Evolutionary conservation across 2,888 invertebrate genomes (phyloP).

Genomic region (Spisula subtruncata): DNA sequence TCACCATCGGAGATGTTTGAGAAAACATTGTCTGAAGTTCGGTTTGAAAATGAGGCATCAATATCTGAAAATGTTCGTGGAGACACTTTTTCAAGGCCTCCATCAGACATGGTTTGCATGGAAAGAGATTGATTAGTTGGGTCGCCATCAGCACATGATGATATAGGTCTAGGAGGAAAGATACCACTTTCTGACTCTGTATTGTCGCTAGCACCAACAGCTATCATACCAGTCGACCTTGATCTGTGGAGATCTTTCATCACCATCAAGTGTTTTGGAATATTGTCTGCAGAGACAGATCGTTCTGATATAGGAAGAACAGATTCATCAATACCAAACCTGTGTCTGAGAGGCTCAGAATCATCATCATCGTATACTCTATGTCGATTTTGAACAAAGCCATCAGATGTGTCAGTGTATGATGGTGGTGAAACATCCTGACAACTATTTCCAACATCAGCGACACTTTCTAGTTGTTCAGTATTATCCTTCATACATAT

Average conservation of each 20-base stretch:
- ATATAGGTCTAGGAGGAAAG: constrained; percentile 75
- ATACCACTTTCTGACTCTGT: constrained; percentile 77
- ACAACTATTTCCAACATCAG: constrained; percentile 38
- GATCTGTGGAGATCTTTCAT: constrained; percentile 73
- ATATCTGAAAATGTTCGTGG: constrained; percentile 62
- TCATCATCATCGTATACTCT: constrained; percentile 64
- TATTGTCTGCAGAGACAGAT: constrained; percentile 80
- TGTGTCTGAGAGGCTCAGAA: constrained; percentile 72
- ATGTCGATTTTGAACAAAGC: constrained; percentile 46
- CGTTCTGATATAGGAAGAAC: constrained; percentile 76
- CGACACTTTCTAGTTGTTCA: constrained; percentile 12
- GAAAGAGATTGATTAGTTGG: constrained; percentile 62
- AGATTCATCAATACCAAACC: constrained; percentile 77
- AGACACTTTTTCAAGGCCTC: constrained; percentile 58
- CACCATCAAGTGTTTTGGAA: constrained; percentile 71
- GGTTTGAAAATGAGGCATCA: constrained; percentile 60
- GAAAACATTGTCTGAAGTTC: constrained; percentile 55
- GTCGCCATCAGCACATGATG: constrained; percentile 59
- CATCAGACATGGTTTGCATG: constrained; percentile 67
- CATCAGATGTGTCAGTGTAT: constrained; percentile 57
- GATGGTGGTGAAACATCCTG: constrained; percentile 45
- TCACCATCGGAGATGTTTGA: constrained; percentile 49
- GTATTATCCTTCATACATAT: constrained; percentile 48
- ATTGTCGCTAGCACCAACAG: constrained; percentile 69
- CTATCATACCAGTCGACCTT: constrained; percentile 78